phyloP scores from a whole-genome alignment of 1,140 invertebrate genomes.

The Wiebesia pumilae region DNA sequence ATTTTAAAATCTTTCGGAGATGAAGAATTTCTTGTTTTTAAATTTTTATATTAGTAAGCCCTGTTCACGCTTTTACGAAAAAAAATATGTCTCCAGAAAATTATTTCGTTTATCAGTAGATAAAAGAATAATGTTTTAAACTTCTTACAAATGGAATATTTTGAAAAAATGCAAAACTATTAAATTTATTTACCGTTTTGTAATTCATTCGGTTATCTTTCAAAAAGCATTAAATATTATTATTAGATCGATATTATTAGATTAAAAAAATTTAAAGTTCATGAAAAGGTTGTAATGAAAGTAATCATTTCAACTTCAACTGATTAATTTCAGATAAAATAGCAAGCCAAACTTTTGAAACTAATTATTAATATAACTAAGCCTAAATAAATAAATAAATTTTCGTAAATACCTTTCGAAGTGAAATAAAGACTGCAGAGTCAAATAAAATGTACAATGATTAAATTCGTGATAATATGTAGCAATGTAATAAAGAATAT shows the following conservation, averaged over 20 bases:
- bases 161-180: background rate
- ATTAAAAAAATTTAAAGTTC: no score
- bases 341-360: no score
- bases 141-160: background rate
- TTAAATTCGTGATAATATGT: background rate
- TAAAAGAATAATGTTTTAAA: background rate
- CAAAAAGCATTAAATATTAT: no score
- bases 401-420: no score
- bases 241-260: no score
- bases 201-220: no score
- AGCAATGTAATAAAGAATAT: constrained; percentile 1
- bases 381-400: no score
- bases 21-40: background rate
- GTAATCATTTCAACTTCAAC: no score
- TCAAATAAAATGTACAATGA: background rate
- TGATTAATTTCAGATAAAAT: no score
- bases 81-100: background rate
- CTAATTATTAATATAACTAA: no score
- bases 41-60: background rate
- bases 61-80: background rate
- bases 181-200: no score
- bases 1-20: background rate
- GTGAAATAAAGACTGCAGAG: background rate
- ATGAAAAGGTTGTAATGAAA: no score
- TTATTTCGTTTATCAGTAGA: background rate